Percentiles rank a stretch among this genome's conserved stretches.
phyloP scores from a whole-genome alignment of 2,888 invertebrate species.

The Heteromurus nitidus region DNA sequence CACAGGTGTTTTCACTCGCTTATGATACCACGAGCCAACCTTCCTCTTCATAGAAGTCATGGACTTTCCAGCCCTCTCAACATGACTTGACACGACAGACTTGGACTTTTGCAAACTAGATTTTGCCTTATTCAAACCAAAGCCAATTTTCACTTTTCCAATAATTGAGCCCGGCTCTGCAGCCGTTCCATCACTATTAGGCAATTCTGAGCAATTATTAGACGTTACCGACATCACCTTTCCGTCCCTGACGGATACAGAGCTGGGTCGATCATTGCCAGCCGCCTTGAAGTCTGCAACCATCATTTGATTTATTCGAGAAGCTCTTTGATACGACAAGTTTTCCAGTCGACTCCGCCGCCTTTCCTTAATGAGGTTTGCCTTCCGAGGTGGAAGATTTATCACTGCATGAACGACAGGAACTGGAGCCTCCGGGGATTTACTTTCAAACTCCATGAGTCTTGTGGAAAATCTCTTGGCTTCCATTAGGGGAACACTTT shows the following conservation, averaged over 20 bases:
- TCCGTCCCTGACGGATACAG: constrained; percentile 40
- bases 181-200: constrained; percentile 55
- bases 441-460: constrained; percentile 32
- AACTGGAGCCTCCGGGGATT: constrained; percentile 34
- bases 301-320: constrained; percentile 71
- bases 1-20: constrained; percentile 68
- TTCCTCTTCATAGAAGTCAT: constrained; percentile 51
- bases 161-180: constrained; percentile 49
- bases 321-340: constrained; percentile 68
- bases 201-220: constrained; percentile 57
- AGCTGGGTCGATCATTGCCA: constrained; percentile 63
- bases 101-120: constrained; percentile 51
- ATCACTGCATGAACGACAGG: constrained; percentile 70
- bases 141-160: constrained; percentile 62
- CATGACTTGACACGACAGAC: constrained; percentile 53
- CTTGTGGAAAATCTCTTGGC: constrained; percentile 14
- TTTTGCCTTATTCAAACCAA: constrained; percentile 65
- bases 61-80: constrained; percentile 61
- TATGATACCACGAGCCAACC: constrained; percentile 69
- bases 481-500: constrained; percentile 36
- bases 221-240: constrained; percentile 63
- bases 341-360: constrained; percentile 58
- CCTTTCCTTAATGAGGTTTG: constrained; percentile 64
- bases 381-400: constrained; percentile 68
- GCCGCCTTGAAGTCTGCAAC: constrained; percentile 67